Evolutionary conservation across 2,113 vertebrate genomes (phyloP).

Genomic region (Aptenodytes patagonicus): DNA sequence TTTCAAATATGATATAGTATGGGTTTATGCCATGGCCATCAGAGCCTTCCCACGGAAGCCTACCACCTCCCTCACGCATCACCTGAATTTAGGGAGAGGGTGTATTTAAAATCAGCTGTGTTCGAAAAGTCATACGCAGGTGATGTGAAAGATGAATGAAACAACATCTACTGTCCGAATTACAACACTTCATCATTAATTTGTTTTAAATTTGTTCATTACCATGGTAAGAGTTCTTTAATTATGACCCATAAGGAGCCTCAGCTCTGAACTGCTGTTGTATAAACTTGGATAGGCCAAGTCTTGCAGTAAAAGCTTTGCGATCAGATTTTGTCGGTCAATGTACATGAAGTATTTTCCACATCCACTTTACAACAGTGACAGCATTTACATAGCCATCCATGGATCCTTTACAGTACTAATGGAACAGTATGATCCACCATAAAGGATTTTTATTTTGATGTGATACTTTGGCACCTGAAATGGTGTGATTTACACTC

Average conservation of each 20-base stretch:
- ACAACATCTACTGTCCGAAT: neutral
- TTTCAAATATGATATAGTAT: neutral
- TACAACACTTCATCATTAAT: neutral
- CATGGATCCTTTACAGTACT: neutral
- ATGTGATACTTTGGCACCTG: neutral
- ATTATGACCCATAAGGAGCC: neutral
- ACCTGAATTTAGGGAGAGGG: neutral
- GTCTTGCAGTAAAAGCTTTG: neutral
- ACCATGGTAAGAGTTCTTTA: neutral
- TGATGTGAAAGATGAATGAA: neutral
- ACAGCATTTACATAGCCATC: neutral
- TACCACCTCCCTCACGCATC: accelerated
- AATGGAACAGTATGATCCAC: neutral
- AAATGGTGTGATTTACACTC: neutral
- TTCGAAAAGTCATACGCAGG: neutral
- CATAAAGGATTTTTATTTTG: neutral
- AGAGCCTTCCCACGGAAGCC: neutral
- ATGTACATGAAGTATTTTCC: neutral
- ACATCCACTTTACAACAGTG: neutral
- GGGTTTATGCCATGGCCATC: neutral
- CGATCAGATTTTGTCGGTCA: neutral
- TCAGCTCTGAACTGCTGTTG: neutral
- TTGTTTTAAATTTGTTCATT: neutral
- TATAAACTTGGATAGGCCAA: neutral
- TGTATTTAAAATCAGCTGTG: neutral